These are phyloP conservation scores for Monomorium pharaonis DNA, from an alignment of 1,140 invertebrate species.

Conservation along the genomic window DNA sequence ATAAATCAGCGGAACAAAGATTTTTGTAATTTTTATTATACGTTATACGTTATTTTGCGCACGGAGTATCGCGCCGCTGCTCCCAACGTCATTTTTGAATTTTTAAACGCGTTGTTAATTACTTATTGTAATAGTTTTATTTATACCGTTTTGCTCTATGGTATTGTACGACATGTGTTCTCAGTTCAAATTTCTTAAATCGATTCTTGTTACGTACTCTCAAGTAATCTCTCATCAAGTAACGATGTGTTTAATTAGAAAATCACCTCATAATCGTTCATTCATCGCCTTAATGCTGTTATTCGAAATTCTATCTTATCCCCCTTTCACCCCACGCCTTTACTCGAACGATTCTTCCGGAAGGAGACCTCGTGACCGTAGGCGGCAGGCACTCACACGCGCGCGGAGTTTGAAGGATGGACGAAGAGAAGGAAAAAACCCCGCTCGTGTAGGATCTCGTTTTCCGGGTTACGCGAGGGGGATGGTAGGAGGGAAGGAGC, in stretches of 20 bases:
- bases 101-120: not conserved
- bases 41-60: too few relatives aligned
- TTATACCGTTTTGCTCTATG: not conserved
- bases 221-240: not conserved
- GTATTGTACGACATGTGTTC: not conserved
- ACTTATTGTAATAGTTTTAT: not conserved
- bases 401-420: constrained; percentile 35
- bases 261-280: constrained; percentile 1
- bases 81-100: too few relatives aligned
- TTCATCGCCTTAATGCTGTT: constrained; percentile 16
- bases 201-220: not conserved
- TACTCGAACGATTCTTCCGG: not conserved
- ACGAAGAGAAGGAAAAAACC: constrained; percentile 62
- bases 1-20: too few relatives aligned
- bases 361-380: constrained; percentile 41
- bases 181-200: not conserved
- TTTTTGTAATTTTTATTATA: too few relatives aligned
- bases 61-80: too few relatives aligned
- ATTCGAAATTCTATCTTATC: constrained; percentile 31
- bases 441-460: constrained; percentile 65
- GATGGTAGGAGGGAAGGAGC: not conserved
- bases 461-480: constrained; percentile 56
- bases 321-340: not conserved
- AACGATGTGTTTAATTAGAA: not conserved
- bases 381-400: not conserved